phyloP scores from a whole-genome alignment of 23 tunicate genomes.

The Ciona savignyi region DNA sequence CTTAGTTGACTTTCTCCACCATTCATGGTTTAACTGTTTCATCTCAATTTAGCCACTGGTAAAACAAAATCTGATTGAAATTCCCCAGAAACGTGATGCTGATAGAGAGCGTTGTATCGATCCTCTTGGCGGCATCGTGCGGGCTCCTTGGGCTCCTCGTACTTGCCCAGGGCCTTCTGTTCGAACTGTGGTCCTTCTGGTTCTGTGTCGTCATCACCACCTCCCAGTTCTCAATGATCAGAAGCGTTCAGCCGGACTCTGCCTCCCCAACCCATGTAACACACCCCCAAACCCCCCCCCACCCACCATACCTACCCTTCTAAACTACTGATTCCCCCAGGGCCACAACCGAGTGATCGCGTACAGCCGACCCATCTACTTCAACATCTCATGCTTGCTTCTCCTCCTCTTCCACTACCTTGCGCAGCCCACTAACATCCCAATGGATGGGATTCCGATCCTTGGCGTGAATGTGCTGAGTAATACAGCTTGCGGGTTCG shows the following conservation, averaged over 20 bases:
- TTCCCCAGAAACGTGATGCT: no score
- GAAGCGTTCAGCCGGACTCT: slow-evolving; percentile 84
- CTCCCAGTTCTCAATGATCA: slow-evolving; percentile 68
- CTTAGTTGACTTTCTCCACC: no score
- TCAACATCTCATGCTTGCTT: slow-evolving; percentile 37
- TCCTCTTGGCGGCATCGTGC: slow-evolving; percentile 31
- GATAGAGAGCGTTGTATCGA: slow-evolving; percentile 19
- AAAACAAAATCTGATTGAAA: no score
- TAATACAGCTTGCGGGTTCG: slow-evolving; percentile 30
- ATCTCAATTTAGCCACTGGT: no score
- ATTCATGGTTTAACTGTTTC: no score
- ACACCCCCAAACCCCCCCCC: no score
- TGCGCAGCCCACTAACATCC: slow-evolving; percentile 16
- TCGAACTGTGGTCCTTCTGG: slow-evolving; percentile 74
- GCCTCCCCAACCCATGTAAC: slow-evolving; percentile 93
- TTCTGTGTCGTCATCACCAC: slow-evolving; percentile 76
- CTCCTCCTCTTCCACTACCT: slow-evolving; percentile 60
- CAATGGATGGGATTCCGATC: slow-evolving; percentile 22
- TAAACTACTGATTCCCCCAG: no score
- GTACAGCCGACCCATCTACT: slow-evolving; percentile 88
- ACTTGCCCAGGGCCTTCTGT: slow-evolving; percentile 20
- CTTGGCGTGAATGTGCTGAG: slow-evolving; percentile 12
- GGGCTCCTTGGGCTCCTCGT: slow-evolving; percentile 35
- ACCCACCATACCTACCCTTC: no score
- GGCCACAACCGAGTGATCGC: slow-evolving; percentile 83